Percentiles rank a stretch among this genome's conserved stretches.
Conservation (phyloP, 2,113 vertebrate species). For the Empidonax traillii region DNA sequence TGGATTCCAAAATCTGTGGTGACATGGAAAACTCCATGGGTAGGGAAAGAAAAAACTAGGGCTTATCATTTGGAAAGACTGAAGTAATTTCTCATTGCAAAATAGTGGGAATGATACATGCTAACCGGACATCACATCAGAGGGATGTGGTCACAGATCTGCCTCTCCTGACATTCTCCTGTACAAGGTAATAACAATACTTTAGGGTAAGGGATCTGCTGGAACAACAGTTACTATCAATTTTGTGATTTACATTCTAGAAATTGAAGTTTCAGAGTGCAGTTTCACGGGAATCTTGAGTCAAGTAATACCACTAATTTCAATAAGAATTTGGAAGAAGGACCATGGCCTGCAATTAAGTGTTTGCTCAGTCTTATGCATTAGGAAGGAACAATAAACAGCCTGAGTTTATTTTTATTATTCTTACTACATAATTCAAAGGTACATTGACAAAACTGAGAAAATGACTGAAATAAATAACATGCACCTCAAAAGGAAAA, state of each 20-base stretch:
- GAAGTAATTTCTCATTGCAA: not conserved
- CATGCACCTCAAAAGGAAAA: not conserved
- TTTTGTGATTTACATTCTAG: accelerated
- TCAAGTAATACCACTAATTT: not conserved
- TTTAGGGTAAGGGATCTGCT: not conserved
- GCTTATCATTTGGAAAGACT: not conserved
- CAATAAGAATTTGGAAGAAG: not conserved
- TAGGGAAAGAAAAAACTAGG: not conserved
- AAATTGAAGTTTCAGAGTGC: not conserved
- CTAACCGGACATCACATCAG: accelerated
- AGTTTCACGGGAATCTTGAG: not conserved
- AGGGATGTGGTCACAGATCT: not conserved
- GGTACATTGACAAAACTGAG: not conserved
- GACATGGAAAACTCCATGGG: not conserved
- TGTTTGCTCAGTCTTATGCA: accelerated
- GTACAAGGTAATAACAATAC: not conserved
- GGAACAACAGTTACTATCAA: not conserved
- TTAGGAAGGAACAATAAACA: not conserved
- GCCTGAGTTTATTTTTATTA: not conserved
- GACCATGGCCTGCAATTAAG: not conserved
- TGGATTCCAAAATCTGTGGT: not conserved
- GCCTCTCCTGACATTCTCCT: not conserved
- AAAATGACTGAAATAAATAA: not conserved
- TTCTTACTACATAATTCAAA: not conserved
- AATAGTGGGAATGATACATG: not conserved